Evolutionary conservation across 2,113 vertebrate genomes (phyloP).

Genomic region (Callipepla californica): DNA sequence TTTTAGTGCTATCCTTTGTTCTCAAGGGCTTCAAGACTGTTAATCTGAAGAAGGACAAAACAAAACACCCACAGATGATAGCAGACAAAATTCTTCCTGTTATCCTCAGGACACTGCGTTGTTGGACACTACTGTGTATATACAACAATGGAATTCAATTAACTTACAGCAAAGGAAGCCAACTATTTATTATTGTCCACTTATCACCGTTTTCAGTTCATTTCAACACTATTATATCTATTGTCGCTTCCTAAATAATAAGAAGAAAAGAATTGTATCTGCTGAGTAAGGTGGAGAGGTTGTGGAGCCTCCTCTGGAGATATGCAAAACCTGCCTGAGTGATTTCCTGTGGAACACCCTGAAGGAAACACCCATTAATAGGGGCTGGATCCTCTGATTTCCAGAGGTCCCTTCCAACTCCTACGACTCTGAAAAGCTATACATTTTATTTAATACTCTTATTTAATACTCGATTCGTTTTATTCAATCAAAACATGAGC

Average conservation of each 20-base stretch:
- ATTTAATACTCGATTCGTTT: background rate
- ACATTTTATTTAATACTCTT: no score
- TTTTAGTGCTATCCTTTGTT: background rate
- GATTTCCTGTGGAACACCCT: no score
- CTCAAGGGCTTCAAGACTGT: background rate
- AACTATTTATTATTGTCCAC: background rate
- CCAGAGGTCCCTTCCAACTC: no score
- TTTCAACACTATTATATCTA: background rate
- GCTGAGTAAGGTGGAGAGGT: no score
- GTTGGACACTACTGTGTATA: background rate
- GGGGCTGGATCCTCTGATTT: no score
- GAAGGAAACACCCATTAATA: no score
- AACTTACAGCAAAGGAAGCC: background rate
- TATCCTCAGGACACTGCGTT: background rate
- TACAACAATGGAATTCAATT: background rate
- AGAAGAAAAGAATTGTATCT: background rate
- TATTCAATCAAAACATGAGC: background rate
- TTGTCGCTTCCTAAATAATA: slow-evolving; percentile 1
- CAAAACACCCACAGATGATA: background rate
- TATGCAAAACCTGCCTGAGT: no score
- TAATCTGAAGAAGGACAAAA: background rate
- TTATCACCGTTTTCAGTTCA: background rate
- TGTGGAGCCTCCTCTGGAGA: no score
- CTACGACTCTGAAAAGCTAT: no score
- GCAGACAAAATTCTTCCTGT: background rate